Conservation (phyloP, 2,888 invertebrate genomes). For the Drosophila multiciliata region DNA sequence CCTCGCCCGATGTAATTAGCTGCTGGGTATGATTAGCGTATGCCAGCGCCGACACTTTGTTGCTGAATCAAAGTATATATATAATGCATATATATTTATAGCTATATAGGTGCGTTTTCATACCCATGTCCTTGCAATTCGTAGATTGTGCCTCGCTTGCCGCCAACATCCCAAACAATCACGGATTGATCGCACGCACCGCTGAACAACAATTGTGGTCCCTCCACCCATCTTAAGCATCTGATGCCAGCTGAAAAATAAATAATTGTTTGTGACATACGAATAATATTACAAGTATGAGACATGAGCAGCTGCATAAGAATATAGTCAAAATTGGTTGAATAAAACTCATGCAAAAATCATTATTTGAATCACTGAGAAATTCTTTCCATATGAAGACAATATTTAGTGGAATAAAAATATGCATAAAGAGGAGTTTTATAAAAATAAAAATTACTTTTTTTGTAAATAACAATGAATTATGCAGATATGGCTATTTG, state of each 20-base stretch:
- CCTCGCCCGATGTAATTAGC: slow-evolving; percentile 95
- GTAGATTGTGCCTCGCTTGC: slow-evolving; percentile 97
- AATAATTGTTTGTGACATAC: background rate
- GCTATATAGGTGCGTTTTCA: slow-evolving; percentile 41
- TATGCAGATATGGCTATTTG: no score
- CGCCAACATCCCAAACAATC: slow-evolving; percentile 99
- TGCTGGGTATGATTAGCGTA: slow-evolving; percentile 92
- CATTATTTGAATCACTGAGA: background rate
- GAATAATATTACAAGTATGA: background rate
- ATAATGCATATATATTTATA: background rate
- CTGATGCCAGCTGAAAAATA: slow-evolving; percentile 86
- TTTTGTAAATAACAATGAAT: background rate
- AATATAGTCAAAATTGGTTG: background rate
- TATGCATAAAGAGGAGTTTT: background rate
- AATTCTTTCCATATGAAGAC: background rate
- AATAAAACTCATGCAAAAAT: background rate
- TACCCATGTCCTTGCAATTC: slow-evolving; percentile 97
- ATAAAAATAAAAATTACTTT: background rate
- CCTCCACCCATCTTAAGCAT: slow-evolving; percentile 96
- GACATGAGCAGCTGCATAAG: background rate
- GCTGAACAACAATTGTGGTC: slow-evolving; percentile 95
- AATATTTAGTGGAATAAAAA: background rate
- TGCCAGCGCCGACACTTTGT: slow-evolving; percentile 95
- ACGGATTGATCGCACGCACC: slow-evolving; percentile 98
- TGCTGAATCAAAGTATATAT: slow-evolving; percentile 86